These are phyloP conservation scores for Drosophila nikananu DNA, from an alignment of 1,140 invertebrate species.

Conservation along the genomic window DNA sequence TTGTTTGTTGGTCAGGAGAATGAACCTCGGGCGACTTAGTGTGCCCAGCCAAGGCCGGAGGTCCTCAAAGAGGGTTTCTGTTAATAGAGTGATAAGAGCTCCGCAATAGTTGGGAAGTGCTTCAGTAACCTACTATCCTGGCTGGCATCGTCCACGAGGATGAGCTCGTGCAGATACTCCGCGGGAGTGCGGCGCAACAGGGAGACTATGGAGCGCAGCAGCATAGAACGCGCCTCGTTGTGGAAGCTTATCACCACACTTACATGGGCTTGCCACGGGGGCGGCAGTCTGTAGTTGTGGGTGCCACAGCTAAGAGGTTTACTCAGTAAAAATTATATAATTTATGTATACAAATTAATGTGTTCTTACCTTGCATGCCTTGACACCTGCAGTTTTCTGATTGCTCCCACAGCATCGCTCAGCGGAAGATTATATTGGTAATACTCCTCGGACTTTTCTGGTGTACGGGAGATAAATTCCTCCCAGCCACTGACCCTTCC, in stretches of 20 bases:
- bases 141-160: slow-evolving; percentile 97
- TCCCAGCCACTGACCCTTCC: slow-evolving; percentile 2
- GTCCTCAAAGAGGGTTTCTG: slow-evolving; percentile 44
- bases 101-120: not conserved
- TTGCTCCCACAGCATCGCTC: slow-evolving; percentile 46
- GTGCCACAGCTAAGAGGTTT: slow-evolving; percentile 31
- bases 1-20: slow-evolving; percentile 87
- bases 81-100: not conserved
- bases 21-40: slow-evolving; percentile 3
- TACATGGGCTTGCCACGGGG: slow-evolving; percentile 83
- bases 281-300: slow-evolving; percentile 22
- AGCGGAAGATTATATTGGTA: slow-evolving; percentile 59
- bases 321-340: not conserved
- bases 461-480: slow-evolving; percentile 39
- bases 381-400: slow-evolving; percentile 59
- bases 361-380: slow-evolving; percentile 45
- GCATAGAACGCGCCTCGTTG: slow-evolving; percentile 93
- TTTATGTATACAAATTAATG: not conserved
- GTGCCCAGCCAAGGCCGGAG: slow-evolving; percentile 86
- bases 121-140: slow-evolving; percentile 86
- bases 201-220: slow-evolving; percentile 90
- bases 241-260: slow-evolving; percentile 93
- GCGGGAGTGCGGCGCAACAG: slow-evolving; percentile 93
- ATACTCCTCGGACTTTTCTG: slow-evolving; percentile 7
- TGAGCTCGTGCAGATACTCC: slow-evolving; percentile 93